phyloP scores from a whole-genome alignment of 2,888 invertebrate genomes.

The Dynastes grantii region DNA sequence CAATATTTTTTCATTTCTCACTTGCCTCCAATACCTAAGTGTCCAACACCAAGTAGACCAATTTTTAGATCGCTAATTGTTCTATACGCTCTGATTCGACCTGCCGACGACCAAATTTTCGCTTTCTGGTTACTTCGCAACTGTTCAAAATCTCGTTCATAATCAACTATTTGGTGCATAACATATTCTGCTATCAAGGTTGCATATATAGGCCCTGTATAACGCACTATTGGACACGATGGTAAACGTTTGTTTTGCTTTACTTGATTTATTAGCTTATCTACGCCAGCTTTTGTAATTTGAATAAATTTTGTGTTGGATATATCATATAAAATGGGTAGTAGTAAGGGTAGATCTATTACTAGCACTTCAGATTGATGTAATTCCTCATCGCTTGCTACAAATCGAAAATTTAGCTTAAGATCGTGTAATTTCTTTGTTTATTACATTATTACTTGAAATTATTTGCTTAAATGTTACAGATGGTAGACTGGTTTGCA shows the following conservation, averaged over 20 bases:
- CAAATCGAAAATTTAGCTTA: not conserved
- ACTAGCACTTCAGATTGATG: constrained; percentile 67
- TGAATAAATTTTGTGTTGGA: constrained; percentile 70
- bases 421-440: constrained; percentile 6
- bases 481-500: not conserved
- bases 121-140: constrained; percentile 66
- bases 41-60: constrained; percentile 73
- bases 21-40: constrained; percentile 69
- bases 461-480: not conserved
- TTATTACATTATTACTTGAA: constrained; percentile 54
- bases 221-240: constrained; percentile 67
- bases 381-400: constrained; percentile 59
- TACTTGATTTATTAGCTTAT: constrained; percentile 60
- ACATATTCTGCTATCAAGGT: constrained; percentile 72
- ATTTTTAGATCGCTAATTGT: constrained; percentile 70
- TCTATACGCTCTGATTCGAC: constrained; percentile 64
- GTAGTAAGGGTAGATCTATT: constrained; percentile 68
- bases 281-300: constrained; percentile 71
- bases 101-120: constrained; percentile 64
- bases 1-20: constrained; percentile 62
- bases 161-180: constrained; percentile 70
- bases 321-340: constrained; percentile 66
- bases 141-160: constrained; percentile 69
- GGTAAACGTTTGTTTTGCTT: constrained; percentile 57
- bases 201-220: constrained; percentile 70